Evolutionary conservation across 92 coral and sea anemone species (phyloP).

Genomic region (Bergia puertoricense): DNA sequence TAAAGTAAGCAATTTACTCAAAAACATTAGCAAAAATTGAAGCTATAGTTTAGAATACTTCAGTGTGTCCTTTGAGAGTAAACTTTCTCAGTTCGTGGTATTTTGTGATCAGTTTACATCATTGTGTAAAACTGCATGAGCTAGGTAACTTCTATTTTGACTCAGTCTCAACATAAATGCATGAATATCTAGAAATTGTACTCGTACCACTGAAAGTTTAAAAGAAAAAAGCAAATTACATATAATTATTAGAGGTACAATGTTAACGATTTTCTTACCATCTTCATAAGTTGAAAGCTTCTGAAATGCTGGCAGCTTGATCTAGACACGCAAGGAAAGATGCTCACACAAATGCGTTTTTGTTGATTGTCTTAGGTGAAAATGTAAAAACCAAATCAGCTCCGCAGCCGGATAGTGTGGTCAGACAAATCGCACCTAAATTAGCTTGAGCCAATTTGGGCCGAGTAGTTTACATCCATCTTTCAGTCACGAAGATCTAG

Average conservation of each 20-base stretch:
- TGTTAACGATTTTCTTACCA: not conserved
- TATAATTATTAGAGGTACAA: not conserved
- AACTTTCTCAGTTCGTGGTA: not conserved
- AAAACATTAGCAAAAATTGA: no score
- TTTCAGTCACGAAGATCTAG: not conserved
- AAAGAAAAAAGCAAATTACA: not conserved
- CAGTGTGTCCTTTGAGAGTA: not conserved
- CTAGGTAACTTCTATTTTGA: not conserved
- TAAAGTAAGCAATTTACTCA: no score
- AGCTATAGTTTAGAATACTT: no score
- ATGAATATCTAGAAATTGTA: no score
- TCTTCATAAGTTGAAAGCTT: not conserved
- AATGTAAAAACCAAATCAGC: not conserved
- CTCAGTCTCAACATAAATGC: no score
- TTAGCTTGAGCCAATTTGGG: slow-evolving; percentile 9
- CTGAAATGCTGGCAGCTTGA: not conserved
- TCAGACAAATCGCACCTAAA: slow-evolving; percentile 10
- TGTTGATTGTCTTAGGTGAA: not conserved
- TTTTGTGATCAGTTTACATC: not conserved
- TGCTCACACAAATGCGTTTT: not conserved
- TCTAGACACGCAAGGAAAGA: not conserved
- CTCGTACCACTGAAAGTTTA: not conserved
- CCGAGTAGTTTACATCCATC: not conserved
- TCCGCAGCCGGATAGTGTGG: not conserved
- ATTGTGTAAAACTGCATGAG: not conserved